These are phyloP conservation scores for Syritta pipiens DNA, from an alignment of 2,888 invertebrate genomes.

Conservation along the genomic window DNA sequence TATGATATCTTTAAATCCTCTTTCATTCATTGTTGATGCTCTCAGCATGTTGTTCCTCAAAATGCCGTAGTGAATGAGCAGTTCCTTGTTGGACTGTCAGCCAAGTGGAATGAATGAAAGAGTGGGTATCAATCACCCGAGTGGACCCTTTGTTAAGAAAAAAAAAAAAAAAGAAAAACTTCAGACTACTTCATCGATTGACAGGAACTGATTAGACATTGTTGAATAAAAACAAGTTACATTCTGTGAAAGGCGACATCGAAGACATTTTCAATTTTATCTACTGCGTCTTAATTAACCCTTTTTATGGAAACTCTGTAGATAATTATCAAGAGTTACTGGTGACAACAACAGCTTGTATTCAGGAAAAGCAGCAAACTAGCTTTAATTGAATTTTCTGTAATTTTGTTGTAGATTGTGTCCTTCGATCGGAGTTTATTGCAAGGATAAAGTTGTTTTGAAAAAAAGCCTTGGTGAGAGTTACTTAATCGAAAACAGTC, in stretches of 20 bases:
- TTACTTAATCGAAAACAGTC: too few species aligned
- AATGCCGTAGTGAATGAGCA: slow-evolving; percentile 30
- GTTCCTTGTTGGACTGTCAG: slow-evolving; percentile 47
- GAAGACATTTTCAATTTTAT: slow-evolving; percentile 5
- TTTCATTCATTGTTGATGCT: slow-evolving; percentile 49
- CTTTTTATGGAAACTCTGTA: slow-evolving; percentile 1
- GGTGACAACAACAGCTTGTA: slow-evolving; percentile 5
- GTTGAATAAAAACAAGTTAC: slow-evolving; percentile 27
- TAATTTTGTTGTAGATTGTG: too few species aligned
- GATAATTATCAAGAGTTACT: slow-evolving; percentile 1
- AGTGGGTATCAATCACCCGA: slow-evolving; percentile 60
- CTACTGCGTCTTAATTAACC: slow-evolving; percentile 35
- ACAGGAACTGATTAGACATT: slow-evolving; percentile 51
- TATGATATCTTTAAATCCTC: slow-evolving; percentile 54
- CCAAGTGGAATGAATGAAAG: slow-evolving; percentile 47
- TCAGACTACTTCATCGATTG: slow-evolving; percentile 59
- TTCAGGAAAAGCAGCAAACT: neutral
- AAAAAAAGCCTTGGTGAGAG: too few species aligned
- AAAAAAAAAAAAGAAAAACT: slow-evolving; percentile 38
- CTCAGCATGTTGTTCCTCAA: slow-evolving; percentile 21
- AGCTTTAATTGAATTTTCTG: slow-evolving; percentile 29
- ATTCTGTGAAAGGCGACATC: slow-evolving; percentile 6
- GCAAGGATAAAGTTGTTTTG: too few species aligned
- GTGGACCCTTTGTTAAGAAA: slow-evolving; percentile 52
- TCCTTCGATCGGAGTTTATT: too few species aligned